Percentiles rank a stretch among this genome's conserved stretches.
phyloP scores from a whole-genome alignment of 1,140 invertebrate genomes.

The Carcinoscorpius rotundicauda region DNA sequence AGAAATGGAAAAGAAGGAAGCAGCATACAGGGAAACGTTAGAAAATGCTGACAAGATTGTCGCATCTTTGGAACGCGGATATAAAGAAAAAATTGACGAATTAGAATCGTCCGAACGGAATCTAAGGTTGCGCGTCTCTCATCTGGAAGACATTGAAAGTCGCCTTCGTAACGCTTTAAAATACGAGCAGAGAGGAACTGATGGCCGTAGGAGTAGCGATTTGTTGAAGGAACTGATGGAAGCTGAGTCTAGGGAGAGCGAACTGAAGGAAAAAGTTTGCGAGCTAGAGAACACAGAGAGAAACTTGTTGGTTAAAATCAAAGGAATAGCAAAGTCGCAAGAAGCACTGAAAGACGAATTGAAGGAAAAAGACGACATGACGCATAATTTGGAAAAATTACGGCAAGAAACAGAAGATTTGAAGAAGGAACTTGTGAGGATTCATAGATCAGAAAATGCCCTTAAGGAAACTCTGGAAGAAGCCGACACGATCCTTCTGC shows the following conservation, averaged over 20 bases:
- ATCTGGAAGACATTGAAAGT: constrained; percentile 27
- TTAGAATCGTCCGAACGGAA: constrained; percentile 28
- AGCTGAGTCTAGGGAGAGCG: constrained; percentile 22
- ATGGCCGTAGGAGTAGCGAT: constrained; percentile 24
- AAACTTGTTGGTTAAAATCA: constrained; percentile 14
- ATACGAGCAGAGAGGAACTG: constrained; percentile 18
- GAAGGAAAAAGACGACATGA: constrained; percentile 31
- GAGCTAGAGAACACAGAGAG: neutral
- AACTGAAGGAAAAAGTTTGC: constrained; percentile 10
- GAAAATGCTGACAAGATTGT: constrained; percentile 59
- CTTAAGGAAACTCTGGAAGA: constrained; percentile 24
- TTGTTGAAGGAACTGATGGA: constrained; percentile 25
- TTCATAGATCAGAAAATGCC: constrained; percentile 27
- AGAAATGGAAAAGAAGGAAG: constrained; percentile 50
- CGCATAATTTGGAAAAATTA: constrained; percentile 26
- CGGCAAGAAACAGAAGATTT: constrained; percentile 26
- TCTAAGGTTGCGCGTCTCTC: constrained; percentile 21
- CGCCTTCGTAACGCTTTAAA: constrained; percentile 22
- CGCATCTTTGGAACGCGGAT: constrained; percentile 51
- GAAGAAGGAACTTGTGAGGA: constrained; percentile 29
- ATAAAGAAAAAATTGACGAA: constrained; percentile 38
- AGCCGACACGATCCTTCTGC: constrained; percentile 19
- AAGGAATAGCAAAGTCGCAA: constrained; percentile 24
- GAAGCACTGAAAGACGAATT: constrained; percentile 27
- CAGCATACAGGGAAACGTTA: constrained; percentile 54